phyloP scores from a whole-genome alignment of 2,797 vertebrate genomes.

The Sebastolobus alascanus region DNA sequence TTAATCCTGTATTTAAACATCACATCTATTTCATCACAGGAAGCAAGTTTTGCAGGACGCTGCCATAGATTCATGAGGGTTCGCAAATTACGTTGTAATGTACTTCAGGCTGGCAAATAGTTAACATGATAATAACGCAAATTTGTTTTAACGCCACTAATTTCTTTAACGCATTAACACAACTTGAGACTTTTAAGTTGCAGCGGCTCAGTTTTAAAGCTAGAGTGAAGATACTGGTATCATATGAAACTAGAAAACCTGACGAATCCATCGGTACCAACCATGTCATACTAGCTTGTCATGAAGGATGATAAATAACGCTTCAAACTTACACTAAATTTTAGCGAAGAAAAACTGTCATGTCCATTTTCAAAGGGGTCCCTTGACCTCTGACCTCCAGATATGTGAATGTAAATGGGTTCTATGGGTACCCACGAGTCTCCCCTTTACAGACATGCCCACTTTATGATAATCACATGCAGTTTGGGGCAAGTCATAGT shows the following conservation, averaged over 20 bases:
- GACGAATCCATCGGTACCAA: background rate
- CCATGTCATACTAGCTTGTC: background rate
- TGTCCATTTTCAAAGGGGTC: too few relatives aligned
- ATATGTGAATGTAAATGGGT: too few relatives aligned
- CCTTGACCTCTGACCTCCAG: too few relatives aligned
- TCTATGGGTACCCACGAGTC: too few relatives aligned
- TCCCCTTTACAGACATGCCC: too few relatives aligned
- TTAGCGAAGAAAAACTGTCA: too few relatives aligned
- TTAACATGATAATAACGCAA: background rate
- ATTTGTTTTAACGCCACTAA: too few relatives aligned
- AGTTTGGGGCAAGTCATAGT: too few relatives aligned
- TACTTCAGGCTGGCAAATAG: background rate
- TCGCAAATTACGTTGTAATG: background rate
- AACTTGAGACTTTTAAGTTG: background rate
- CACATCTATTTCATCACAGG: slow-evolving; percentile 5
- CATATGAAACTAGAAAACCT: background rate
- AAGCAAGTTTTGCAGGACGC: background rate
- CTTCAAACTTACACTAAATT: too few relatives aligned
- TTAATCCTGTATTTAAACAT: background rate
- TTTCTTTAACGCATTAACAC: too few relatives aligned
- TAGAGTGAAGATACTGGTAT: background rate
- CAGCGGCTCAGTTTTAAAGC: background rate
- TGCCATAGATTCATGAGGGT: background rate
- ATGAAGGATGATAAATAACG: too few relatives aligned
- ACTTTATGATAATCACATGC: too few relatives aligned